A percentile compares a stretch with the other conserved stretches of the same genome.
Evolutionary conservation across 2,113 vertebrate genomes (phyloP).

Genomic region (Cryptomyrus ogoouensis): DNA sequence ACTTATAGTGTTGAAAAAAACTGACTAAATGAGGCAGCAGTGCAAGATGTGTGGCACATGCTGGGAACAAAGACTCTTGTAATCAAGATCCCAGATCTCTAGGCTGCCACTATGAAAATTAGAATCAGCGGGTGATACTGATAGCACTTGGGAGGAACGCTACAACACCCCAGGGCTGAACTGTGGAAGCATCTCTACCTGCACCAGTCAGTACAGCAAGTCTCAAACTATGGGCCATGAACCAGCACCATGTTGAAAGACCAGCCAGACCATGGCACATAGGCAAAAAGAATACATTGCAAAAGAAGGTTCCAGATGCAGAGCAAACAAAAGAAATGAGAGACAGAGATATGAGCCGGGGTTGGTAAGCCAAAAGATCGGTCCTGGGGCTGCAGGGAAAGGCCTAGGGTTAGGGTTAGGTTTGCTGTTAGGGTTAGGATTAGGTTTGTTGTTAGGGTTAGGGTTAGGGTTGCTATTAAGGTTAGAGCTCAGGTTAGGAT

Average conservation of each 20-base stretch:
- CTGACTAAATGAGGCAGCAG: slow-evolving; percentile 9
- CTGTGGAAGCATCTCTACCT: neutral
- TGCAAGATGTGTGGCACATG: neutral
- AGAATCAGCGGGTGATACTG: neutral
- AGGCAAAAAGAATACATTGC: neutral
- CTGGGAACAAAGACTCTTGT: neutral
- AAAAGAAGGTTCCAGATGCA: too few relatives aligned
- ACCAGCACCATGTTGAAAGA: neutral
- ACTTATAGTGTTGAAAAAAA: neutral
- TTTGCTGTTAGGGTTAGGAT: too few relatives aligned
- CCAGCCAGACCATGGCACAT: neutral
- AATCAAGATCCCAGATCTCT: neutral
- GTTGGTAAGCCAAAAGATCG: too few relatives aligned
- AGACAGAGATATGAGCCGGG: too few relatives aligned
- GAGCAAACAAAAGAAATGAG: too few relatives aligned
- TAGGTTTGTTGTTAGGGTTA: too few relatives aligned
- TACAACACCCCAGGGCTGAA: neutral
- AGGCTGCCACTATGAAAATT: neutral
- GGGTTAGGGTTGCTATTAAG: neutral
- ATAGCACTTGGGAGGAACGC: neutral
- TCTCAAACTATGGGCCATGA: neutral
- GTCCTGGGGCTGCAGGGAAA: too few relatives aligned
- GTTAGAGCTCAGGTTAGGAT: neutral
- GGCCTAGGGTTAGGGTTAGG: too few relatives aligned
- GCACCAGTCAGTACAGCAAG: neutral